Conservation (phyloP, 2,797 vertebrate species). For the Brotula barbata region DNA sequence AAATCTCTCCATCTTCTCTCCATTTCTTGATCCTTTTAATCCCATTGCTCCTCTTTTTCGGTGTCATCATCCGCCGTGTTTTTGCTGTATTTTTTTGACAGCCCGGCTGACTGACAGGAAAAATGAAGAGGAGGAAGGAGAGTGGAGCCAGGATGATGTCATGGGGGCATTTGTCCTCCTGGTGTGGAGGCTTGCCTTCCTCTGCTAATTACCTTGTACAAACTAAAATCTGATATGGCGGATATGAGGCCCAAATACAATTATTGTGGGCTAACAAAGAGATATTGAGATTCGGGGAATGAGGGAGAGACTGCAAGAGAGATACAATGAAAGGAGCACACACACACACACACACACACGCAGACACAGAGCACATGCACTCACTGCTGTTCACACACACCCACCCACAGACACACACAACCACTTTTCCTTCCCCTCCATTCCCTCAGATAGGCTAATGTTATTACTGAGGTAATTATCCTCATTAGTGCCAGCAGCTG, state of each 20-base stretch:
- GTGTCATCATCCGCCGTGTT: constrained; percentile 67
- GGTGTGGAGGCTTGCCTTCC: constrained; percentile 81
- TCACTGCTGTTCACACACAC: constrained; percentile 54
- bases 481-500: constrained; percentile 98
- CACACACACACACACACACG: constrained; percentile 25
- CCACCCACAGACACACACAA: constrained; percentile 83
- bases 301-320: constrained; percentile 69
- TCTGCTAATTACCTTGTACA: constrained; percentile 84
- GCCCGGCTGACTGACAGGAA: constrained; percentile 54
- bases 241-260: constrained; percentile 83
- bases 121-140: constrained; percentile 47
- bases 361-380: constrained; percentile 42
- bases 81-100: constrained; percentile 36
- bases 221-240: constrained; percentile 82
- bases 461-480: constrained; percentile 98
- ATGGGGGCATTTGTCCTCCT: constrained; percentile 78
- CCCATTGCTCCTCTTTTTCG: constrained; percentile 58
- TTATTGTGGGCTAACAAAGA: constrained; percentile 81
- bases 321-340: constrained; percentile 60
- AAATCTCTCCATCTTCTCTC: constrained; percentile 50
- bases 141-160: constrained; percentile 75
- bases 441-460: constrained; percentile 99
- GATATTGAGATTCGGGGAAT: constrained; percentile 77
- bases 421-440: constrained; percentile 97
- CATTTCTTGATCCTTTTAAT: constrained; percentile 68